Percentiles rank a stretch among this genome's conserved stretches.
These are phyloP conservation scores for Clivina fossor DNA, from an alignment of 2,888 invertebrate species.

Conservation along the genomic window DNA sequence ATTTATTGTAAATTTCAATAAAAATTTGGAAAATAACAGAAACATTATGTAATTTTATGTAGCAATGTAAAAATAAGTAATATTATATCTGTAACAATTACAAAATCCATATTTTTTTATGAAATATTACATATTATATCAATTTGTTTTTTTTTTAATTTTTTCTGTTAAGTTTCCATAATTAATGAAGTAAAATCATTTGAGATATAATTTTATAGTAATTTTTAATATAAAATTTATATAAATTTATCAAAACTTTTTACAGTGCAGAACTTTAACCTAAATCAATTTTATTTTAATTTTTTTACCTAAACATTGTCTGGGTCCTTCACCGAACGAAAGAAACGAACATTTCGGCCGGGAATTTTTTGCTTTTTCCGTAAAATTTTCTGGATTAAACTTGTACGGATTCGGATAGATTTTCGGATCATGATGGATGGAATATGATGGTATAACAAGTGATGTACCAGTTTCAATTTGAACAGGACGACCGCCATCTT, in stretches of 20 bases:
- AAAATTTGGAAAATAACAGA: too few relatives aligned
- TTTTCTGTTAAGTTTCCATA: too few relatives aligned
- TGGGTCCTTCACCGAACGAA: conserved; percentile 48
- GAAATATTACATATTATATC: too few relatives aligned
- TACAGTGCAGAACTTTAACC: background rate
- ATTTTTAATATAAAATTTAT: too few relatives aligned
- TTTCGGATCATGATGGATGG: conserved; percentile 49
- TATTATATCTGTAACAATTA: too few relatives aligned
- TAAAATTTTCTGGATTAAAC: conserved; percentile 52
- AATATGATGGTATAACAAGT: conserved; percentile 46
- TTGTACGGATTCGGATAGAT: conserved; percentile 50
- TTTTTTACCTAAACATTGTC: conserved; percentile 46
- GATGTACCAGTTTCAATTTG: conserved; percentile 45
- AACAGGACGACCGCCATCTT: conserved; percentile 37
- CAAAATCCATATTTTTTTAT: too few relatives aligned
- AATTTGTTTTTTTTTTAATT: too few relatives aligned
- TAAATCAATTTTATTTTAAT: conserved; percentile 9
- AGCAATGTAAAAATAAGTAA: too few relatives aligned
- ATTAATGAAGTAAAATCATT: background rate
- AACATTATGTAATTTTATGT: too few relatives aligned
- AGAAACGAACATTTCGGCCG: conserved; percentile 44
- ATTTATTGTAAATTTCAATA: too few relatives aligned
- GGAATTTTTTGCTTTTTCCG: conserved; percentile 43
- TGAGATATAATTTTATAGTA: too few relatives aligned
- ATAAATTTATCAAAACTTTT: background rate